Base-by-base conservation (phyloP, 2,888 invertebrate genomes). In the Brachypterus glaber region DNA sequence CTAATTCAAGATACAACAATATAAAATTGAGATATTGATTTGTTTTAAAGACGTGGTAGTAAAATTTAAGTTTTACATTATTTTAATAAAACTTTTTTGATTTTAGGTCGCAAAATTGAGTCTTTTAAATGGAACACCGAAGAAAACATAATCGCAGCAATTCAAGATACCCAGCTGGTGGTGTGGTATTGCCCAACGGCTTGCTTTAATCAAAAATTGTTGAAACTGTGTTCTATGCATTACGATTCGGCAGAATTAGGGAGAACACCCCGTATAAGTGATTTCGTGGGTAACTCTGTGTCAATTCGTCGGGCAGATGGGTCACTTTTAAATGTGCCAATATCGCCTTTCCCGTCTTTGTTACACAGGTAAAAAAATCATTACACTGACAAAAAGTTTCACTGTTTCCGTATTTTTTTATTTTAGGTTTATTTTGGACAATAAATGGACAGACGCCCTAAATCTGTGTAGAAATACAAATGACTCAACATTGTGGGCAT, bases 221-320 rank as follows among this genome's bases (percentile, higher is more conserved):
- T 88, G 13, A 71, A 74, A 9, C 60, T 74, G 35, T 78, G 82
- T 21, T 72, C 72, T 2, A 53, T 72, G 18, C 68, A 68, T 8
- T 63, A 71, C 41, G 72, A 73, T 50, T 68, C 71, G 2, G 62
- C 69, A 45, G 92, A 95, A 61, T 78, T 90, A 51, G 93, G 93
- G 2, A 82, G 88, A 53, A 84, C 84, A 54, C 88, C 93, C 1
- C 74, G 78, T 40, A 75, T 96, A 8, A 69, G 82, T 38, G 81
- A 77, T 52, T 88, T 93, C 54, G 78, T 87, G 51, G 88, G 89
- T 41, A 87, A 87, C 41, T 79, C 86, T 37, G 79, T 91, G 1
- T 82, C 82, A 1, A 74, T 97, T 33, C 77, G 92, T 42, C 77
- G 91, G 27, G 83, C 84, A 0, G 92, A 96, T 56, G 97, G 97